Evolutionary conservation across 2,797 vertebrate genomes (phyloP), one percentile per base, ranked within the genome.

Genomic region (Capromys pilorides): DNA sequence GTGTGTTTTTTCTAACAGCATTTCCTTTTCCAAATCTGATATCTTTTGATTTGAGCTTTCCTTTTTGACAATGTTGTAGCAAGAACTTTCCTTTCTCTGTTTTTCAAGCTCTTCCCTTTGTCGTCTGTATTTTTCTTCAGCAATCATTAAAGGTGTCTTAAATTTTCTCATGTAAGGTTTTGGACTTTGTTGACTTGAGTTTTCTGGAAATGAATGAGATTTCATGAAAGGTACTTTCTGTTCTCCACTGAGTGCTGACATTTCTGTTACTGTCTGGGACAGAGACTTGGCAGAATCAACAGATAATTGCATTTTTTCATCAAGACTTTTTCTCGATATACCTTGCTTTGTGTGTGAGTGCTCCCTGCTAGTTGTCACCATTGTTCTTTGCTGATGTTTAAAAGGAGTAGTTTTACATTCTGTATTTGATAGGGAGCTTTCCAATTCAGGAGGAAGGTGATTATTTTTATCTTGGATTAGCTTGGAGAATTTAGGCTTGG

Each of bases 71-170:
- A 39, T 33, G 33, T 89, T 84, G 26, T 83, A 94, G 87, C 39
- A 94, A 39, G 86, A 94, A 91, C 31, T 94, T 81, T 95, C 97
- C 4, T 54, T 98, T 91, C 98, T 98, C 97, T 96, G 98, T 87
- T 98, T 98, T 78, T 98, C 98, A 33, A 91, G 96, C 88, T 99
- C 98, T 79, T 99, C 98, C 93, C 41, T 98, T 90, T 98, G 97
- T 86, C 98, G 98, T 73, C 98, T 98, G 91, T 98, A 99, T 96
- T 99, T 99, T 97, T 98, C 98, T 97, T 99, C 99, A 69, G 99
- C 98, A 96, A 99, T 98, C 98, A 99, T 99, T 97, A 99, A 98
- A n/a, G 99, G 98, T 28, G 99, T 99, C 98, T 98, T 99, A 97
- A 99, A 99, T 98, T 98, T 99, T 97, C 98, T 98, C 78, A 96